Conservation (phyloP, 1,140 invertebrate species). For the roundworm (Caenorhabditis elegans) region WBcel235 BX284606.5:12133501-12134000, state of each 20-base stretch:
- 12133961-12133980: not conserved
- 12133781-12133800: not conserved
- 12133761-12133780: not conserved
- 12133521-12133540: not conserved
- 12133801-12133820: not conserved
- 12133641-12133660: not conserved
- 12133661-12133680: not conserved
- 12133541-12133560: too few relatives aligned
- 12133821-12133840: not conserved
- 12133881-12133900: too few relatives aligned
- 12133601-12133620: not conserved
- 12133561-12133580: too few relatives aligned
- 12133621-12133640: not conserved
- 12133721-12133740: too few relatives aligned
- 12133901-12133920: too few relatives aligned
- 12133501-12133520: not conserved
- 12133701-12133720: conserved; percentile 3
- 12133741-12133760: too few relatives aligned
- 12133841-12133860: not conserved
- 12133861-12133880: not conserved
- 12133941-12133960: conserved; percentile 1
- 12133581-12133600: not conserved
- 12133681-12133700: not conserved
- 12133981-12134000: conserved; percentile 4
- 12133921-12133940: not conserved